A percentile compares a stretch with the other conserved stretches of the same genome.
These are phyloP conservation scores for Latheticus oryzae DNA, from an alignment of 2,888 invertebrate genomes.

Conservation along the genomic window DNA sequence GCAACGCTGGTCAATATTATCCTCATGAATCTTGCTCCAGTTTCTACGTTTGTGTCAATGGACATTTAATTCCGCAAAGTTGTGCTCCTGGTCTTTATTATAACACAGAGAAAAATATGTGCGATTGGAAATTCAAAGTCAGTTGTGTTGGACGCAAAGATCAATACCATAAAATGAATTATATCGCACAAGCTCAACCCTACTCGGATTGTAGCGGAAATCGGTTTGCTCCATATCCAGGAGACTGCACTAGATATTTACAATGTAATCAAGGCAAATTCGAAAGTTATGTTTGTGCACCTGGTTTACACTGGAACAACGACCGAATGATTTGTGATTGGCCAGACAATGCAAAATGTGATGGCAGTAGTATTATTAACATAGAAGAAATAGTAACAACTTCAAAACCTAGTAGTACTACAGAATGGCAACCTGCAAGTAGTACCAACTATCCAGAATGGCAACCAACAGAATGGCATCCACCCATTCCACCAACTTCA, in stretches of 20 bases:
- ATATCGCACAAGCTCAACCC: conserved; percentile 55
- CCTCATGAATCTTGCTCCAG: conserved; percentile 78
- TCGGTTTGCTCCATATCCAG: conserved; percentile 73
- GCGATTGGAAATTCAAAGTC: conserved; percentile 80
- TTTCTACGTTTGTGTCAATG: conserved; percentile 84
- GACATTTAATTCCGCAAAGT: conserved; percentile 74
- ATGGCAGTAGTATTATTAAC: conserved; percentile 38
- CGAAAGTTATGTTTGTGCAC: conserved; percentile 77
- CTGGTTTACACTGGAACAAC: conserved; percentile 80
- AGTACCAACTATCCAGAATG: conserved; percentile 43
- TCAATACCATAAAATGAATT: conserved; percentile 22
- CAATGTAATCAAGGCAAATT: conserved; percentile 85
- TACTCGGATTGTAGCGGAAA: conserved; percentile 73
- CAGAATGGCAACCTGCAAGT: conserved; percentile 10
- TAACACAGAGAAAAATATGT: conserved; percentile 74
- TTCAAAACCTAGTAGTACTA: conserved; percentile 17
- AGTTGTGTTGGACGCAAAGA: conserved; percentile 68
- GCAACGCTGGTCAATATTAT: conserved; percentile 81
- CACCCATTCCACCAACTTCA: conserved; percentile 58
- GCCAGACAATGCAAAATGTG: conserved; percentile 75
- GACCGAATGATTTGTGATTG: conserved; percentile 78
- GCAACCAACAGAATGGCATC: conserved; percentile 57
- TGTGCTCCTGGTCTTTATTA: conserved; percentile 84
- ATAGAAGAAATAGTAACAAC: conserved; percentile 36
- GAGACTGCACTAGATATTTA: conserved; percentile 79